Base-by-base conservation (phyloP, 2,113 vertebrate species). In the Psilopogon haemacephalus region DNA sequence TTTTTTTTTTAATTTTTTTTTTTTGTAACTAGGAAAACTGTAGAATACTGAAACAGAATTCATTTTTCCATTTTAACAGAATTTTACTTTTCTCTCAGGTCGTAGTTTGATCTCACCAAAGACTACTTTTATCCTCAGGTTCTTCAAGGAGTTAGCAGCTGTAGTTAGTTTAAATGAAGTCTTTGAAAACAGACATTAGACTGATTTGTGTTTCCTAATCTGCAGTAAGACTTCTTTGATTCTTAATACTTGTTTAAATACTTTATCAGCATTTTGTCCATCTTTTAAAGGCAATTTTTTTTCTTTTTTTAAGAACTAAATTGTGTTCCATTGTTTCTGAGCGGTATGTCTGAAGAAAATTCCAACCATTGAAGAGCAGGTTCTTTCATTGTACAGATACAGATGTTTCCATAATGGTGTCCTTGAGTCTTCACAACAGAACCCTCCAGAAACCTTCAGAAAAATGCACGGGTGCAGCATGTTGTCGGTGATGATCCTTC, bases 381-480 rank as follows among this genome's bases (percentile, higher is more conserved):
- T 65, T 89, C 44, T 56, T 62, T 46, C 30, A 12, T n/a, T 54
- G 54, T 24, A 28, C 2, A 69, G 56, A 30, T 8, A n/a, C 3
- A 58, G 12, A 3, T 7, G 27, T 58, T 68, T 91, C 55, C 17
- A 4, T 26, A 9, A 37, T 7, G 35, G 52, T 54, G 88, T 83
- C n/a, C 24, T 48, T 38, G 48, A 80, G 26, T 8, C 10, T 40
- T 50, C 32, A 42, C 15, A 21, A 21, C 11, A 30, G 28, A 72
- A 54, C 8, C 18, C 11, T 71, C 52, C 50, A 46, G 69, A 55
- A 86, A 44, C 73, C 42, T 55, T 70, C 32, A 32, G 55, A 59
- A 79, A 58, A 79, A 40, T 0, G 0, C 52, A 44, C 8, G 40
- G n/a, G 28, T 30, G 62, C 40, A 76, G n/a, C 11, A 42, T 7